A percentile compares a stretch with the other conserved stretches of the same genome.
Evolutionary conservation across 1,140 invertebrate genomes (phyloP).

Genomic region (Ditylenchus dipsaci): DNA sequence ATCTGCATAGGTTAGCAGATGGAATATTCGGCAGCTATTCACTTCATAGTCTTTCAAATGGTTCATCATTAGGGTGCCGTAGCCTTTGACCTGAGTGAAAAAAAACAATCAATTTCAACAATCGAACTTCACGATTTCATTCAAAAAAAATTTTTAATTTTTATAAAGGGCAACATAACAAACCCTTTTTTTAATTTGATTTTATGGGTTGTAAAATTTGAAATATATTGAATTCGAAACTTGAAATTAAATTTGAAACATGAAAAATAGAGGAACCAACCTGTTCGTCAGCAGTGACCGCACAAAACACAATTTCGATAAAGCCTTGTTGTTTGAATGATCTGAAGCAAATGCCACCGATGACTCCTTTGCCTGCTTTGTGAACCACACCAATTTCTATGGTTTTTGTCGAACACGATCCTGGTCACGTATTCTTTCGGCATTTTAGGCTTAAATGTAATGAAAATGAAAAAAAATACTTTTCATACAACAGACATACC

Average conservation of each 20-base stretch:
- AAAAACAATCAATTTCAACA: too few relatives aligned
- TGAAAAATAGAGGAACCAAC: slow-evolving; percentile 65
- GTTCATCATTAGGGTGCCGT: slow-evolving; percentile 98
- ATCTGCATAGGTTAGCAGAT: slow-evolving; percentile 87
- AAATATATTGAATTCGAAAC: too few relatives aligned
- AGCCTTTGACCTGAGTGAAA: slow-evolving; percentile 68
- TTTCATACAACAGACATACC: slow-evolving; percentile 65
- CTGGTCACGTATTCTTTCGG: slow-evolving; percentile 95
- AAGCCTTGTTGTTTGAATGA: slow-evolving; percentile 90
- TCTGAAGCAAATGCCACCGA: slow-evolving; percentile 95
- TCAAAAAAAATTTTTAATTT: too few relatives aligned
- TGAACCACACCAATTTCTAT: slow-evolving; percentile 51
- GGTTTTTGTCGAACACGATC: slow-evolving; percentile 88
- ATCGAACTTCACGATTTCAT: too few relatives aligned
- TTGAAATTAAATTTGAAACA: too few relatives aligned
- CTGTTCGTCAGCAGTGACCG: slow-evolving; percentile 89
- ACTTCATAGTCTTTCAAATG: slow-evolving; percentile 97
- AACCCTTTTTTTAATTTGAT: too few relatives aligned
- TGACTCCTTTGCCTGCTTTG: slow-evolving; percentile 65
- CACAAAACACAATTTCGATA: slow-evolving; percentile 98
- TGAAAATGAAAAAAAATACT: slow-evolving; percentile 88
- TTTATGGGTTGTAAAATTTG: too few relatives aligned
- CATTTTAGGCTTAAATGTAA: slow-evolving; percentile 80
- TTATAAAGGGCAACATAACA: too few relatives aligned
- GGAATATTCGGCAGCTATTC: slow-evolving; percentile 75